Base-by-base conservation (phyloP, 2,113 vertebrate genomes). In the Puffinus mauretanicus region DNA sequence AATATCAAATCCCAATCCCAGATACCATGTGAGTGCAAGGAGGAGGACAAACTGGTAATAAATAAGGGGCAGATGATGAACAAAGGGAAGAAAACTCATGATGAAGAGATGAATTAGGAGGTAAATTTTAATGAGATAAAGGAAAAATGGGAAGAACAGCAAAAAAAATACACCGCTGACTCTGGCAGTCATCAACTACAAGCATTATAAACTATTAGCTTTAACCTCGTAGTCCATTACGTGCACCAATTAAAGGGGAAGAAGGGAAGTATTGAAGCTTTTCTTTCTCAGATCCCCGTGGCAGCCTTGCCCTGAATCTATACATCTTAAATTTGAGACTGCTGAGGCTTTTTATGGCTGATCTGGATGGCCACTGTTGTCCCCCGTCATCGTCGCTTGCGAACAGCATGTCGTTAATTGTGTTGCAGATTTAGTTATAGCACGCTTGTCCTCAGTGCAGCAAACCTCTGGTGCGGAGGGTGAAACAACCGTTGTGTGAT, bases 371-470 rank as follows among this genome's bases (percentile, higher is more conserved):
- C 44, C 27, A 2, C 14, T 11, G 2, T 2, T 5, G 1, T 79
- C 25, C 52, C 11, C 26, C 19, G 16, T 24, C 78, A 16, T 4
- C 0, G 0, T 7, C 3, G 0, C 60, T 7, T 4, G 58, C 1
- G 7, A 69, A 16, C 55, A 6, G 6, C 26, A 0, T 0, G 5
- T 4, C 11, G 3, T 20, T 34, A 18, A 8, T 32, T 25, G 82
- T 12, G 64, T 2, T 18, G 30, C 16, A 47, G 64, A 10, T 32
- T 21, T 4, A 49, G 36, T n/a, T 73, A 10, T 6, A 8, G 15
- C 36, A 8, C 38, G 0, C n/a, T 10, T 9, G 57, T 30, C 6
- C 80, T 44, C 30, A 8, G 79, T 2, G 36, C 71, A 24, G 57
- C 67, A 42, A 3, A 21, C 52, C 44, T 3, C 49, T 6, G 25